Conservation (phyloP, 2,113 vertebrate species). For the Chionomys nivalis region DNA sequence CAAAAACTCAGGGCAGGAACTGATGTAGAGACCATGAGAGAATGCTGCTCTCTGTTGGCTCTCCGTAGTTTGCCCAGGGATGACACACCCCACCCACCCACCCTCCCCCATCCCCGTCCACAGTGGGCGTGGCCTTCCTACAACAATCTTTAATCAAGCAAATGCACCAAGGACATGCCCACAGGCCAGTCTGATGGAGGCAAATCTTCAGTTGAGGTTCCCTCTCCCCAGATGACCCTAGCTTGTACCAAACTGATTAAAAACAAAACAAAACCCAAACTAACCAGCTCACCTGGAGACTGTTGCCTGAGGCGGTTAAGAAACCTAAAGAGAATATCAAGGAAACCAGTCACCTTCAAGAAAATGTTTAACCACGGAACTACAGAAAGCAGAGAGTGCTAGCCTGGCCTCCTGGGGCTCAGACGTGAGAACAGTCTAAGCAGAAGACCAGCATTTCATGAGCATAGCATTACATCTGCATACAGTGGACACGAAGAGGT, state of each 20-base stretch:
- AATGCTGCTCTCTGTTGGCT: background rate
- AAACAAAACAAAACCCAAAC: background rate
- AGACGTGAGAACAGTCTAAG: background rate
- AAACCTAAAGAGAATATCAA: background rate
- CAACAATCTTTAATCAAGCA: background rate
- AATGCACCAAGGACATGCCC: background rate
- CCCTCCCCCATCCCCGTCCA: fast-evolving
- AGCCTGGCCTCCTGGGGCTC: background rate
- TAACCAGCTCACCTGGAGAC: background rate
- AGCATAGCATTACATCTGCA: background rate
- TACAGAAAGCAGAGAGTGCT: background rate
- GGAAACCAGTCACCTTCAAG: background rate
- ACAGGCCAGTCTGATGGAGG: background rate
- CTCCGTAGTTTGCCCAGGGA: background rate
- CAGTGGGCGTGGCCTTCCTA: background rate
- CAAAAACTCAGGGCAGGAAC: background rate
- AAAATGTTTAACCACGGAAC: background rate
- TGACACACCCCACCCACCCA: too few species aligned
- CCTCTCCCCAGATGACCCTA: background rate
- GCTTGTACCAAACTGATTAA: background rate
- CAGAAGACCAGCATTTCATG: background rate
- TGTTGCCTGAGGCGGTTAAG: background rate
- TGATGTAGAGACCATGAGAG: background rate
- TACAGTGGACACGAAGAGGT: too few species aligned
- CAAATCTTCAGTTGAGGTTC: background rate